These are phyloP conservation scores for Torymus texanus DNA, from an alignment of 2,888 invertebrate genomes.

Conservation along the genomic window DNA sequence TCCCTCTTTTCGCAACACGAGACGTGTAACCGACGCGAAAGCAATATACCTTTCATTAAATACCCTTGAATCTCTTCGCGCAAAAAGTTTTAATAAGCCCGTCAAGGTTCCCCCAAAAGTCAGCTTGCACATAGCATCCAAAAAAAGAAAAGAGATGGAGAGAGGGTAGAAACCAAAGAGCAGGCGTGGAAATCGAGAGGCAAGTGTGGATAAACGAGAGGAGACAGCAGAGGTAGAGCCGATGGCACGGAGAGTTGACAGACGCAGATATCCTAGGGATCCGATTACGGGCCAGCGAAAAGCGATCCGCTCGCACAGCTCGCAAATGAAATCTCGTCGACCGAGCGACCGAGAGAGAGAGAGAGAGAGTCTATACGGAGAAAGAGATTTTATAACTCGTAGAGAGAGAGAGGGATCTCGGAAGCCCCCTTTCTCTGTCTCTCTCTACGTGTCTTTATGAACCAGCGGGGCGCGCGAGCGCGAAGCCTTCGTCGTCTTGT, in stretches of 20 bases:
- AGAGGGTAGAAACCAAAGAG: neutral
- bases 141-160: conserved; percentile 4
- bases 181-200: conserved; percentile 11
- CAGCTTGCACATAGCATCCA: neutral
- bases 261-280: conserved; percentile 67
- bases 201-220: conserved; percentile 32
- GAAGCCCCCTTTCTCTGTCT: too few relatives aligned
- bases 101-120: neutral
- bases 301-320: conserved; percentile 43
- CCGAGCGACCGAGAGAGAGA: conserved; percentile 5
- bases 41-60: conserved; percentile 48
- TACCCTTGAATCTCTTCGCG: neutral
- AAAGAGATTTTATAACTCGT: conserved; percentile 1
- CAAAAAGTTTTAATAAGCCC: conserved; percentile 55
- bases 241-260: conserved; percentile 60
- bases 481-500: conserved; percentile 4
- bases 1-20: neutral
- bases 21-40: conserved; percentile 35
- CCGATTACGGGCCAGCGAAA: conserved; percentile 65
- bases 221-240: neutral
- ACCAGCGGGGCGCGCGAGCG: conserved; percentile 8
- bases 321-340: conserved; percentile 51
- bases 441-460: conserved; percentile 26
- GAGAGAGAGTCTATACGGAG: neutral
- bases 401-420: neutral